phyloP scores from a whole-genome alignment of 2,113 vertebrate species.

The Anas platyrhynchos region DNA sequence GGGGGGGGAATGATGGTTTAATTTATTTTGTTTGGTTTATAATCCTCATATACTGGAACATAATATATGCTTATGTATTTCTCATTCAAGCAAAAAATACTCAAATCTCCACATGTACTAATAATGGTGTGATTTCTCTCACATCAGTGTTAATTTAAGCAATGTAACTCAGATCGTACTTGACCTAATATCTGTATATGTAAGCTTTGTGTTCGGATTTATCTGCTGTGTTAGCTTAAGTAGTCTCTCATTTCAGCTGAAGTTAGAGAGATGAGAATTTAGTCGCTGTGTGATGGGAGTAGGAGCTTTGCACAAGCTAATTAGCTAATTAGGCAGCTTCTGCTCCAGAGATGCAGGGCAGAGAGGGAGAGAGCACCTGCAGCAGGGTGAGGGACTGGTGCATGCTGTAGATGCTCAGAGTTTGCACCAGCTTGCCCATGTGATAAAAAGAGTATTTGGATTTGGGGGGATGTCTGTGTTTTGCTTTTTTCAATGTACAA shows the following conservation, averaged over 20 bases:
- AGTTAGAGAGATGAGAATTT: neutral
- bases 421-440: fast-evolving
- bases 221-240: neutral
- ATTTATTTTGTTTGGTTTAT: neutral
- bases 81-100: neutral
- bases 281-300: fast-evolving
- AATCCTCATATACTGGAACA: neutral
- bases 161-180: fast-evolving
- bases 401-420: fast-evolving
- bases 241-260: neutral
- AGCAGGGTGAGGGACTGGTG: neutral
- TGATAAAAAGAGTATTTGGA: fast-evolving
- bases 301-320: fast-evolving
- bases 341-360: neutral
- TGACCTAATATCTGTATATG: fast-evolving
- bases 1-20: neutral
- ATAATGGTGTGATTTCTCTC: fast-evolving
- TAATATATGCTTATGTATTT: neutral
- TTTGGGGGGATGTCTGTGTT: neutral
- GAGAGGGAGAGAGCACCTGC: neutral
- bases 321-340: neutral
- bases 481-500: neutral
- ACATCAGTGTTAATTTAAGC: fast-evolving
- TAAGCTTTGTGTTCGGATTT: neutral
- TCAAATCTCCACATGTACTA: too few relatives aligned